Evolutionary conservation across 2,113 vertebrate species (phyloP), one percentile per base, ranked within the genome.

Genomic region (Gymnarchus niloticus): DNA sequence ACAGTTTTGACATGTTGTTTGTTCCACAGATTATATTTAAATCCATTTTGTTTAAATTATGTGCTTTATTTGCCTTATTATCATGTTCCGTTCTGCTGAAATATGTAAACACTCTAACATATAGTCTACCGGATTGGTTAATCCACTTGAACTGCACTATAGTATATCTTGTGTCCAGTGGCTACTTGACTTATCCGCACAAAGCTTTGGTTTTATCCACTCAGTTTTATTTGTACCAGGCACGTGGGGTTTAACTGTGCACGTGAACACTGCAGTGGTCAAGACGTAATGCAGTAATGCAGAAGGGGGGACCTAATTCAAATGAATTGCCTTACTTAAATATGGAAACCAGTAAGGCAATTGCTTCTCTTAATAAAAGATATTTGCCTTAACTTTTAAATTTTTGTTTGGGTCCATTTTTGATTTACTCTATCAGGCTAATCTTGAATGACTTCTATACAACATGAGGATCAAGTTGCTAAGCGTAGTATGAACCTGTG

Each of bases 261-360:
- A 87, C 86, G 89, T 90, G 88, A 93, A 93, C 91, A 86, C 89
- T 82, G 88, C 83, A 92, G 93, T 81, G 92, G 92, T 91, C 80
- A 89, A 84, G 87, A 91, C 84, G 82, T 82, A 89, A 93, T 91
- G 88, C 88, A 92, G 92, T 92, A 89, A 89, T 81, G 91, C 90
- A 88, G 28, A 52, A 17, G 84, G 80, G 33, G 59, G 85, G 86
- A 89, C 88, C 87, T 90, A 92, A 89, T 92, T 88, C 93, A 92
- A 92, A 92, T 89, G 91, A 93, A 93, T 91, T 90, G 91, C 91
- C 90, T 88, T 86, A 91, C 84, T 88, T 89, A 87, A 93, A 90
- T 90, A 87, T 90, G 90, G 89, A 85, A 88, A 88, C 87, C 91
- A 87, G 87, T 90, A 90, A 92, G 90, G 89, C 87, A 87, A 91